Evolutionary conservation across 37 sponge, comb jelly and placozoan genomes (phyloP).

Genomic region (Aplysina aerophoba): DNA sequence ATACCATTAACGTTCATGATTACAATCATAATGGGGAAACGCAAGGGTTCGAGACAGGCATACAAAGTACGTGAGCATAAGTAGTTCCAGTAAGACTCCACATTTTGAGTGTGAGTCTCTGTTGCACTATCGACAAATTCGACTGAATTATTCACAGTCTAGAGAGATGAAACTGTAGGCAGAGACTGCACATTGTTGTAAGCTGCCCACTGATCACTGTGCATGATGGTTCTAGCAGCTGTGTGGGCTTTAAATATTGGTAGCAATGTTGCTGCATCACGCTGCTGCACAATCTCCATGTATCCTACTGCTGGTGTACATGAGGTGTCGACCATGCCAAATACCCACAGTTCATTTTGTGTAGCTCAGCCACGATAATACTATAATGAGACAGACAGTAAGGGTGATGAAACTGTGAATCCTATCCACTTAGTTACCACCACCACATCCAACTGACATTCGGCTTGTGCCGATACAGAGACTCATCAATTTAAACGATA

Average conservation of each 20-base stretch:
- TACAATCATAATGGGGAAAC: too few species aligned
- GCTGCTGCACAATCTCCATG: conserved; percentile 51
- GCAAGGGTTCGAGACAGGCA: too few species aligned
- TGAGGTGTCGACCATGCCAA: conserved; percentile 64
- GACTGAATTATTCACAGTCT: conserved; percentile 62
- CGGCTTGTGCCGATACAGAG: conserved; percentile 49
- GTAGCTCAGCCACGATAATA: conserved; percentile 52
- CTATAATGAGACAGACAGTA: not conserved
- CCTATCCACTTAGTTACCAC: not conserved
- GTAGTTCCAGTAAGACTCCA: conserved; percentile 42
- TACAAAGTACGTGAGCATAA: too few species aligned
- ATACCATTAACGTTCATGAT: too few species aligned
- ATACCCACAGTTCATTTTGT: conserved; percentile 57
- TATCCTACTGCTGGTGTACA: conserved; percentile 45
- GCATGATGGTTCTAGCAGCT: conserved; percentile 43
- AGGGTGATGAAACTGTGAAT: not conserved
- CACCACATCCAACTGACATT: conserved; percentile 21
- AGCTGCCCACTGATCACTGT: conserved; percentile 66
- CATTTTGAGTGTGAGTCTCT: conserved; percentile 28
- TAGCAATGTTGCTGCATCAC: conserved; percentile 68
- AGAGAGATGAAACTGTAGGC: conserved; percentile 39
- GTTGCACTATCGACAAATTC: conserved; percentile 47
- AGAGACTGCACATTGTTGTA: conserved; percentile 32
- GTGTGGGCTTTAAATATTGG: conserved; percentile 63
- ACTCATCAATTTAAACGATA: conserved; percentile 55